Evolutionary conservation across 2,888 invertebrate genomes (phyloP).

Genomic region (Penaeus monodon): DNA sequence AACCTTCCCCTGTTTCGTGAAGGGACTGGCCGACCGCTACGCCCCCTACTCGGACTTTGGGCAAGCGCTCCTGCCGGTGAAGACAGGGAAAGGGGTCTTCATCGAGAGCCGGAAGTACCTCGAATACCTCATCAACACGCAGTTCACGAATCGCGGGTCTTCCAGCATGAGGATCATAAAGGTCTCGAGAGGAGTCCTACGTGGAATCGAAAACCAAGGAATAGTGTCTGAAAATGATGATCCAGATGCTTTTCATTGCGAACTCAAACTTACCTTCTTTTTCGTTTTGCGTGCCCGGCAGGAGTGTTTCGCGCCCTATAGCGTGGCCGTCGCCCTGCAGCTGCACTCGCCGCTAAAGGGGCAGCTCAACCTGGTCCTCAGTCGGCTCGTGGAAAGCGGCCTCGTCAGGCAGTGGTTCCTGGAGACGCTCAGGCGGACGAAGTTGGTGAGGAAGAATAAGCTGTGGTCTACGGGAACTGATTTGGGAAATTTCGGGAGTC

Average conservation of each 20-base stretch:
- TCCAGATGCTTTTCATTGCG: too few relatives aligned
- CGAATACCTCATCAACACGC: slow-evolving; percentile 43
- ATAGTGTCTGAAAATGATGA: too few relatives aligned
- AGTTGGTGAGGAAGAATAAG: not conserved
- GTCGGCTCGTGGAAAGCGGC: slow-evolving; percentile 30
- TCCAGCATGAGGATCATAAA: slow-evolving; percentile 40
- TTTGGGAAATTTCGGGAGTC: too few relatives aligned
- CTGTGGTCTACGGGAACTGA: too few relatives aligned
- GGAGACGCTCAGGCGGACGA: slow-evolving; percentile 9
- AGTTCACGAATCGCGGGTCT: slow-evolving; percentile 13
- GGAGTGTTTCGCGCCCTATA: slow-evolving; percentile 50
- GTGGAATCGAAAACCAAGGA: too few relatives aligned
- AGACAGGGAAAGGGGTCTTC: slow-evolving; percentile 28
- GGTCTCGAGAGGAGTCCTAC: slow-evolving; percentile 3
- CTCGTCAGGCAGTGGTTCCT: slow-evolving; percentile 52
- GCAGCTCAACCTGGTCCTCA: slow-evolving; percentile 21
- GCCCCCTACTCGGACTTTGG: slow-evolving; percentile 10
- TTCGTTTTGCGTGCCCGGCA: not conserved
- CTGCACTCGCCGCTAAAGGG: slow-evolving; percentile 37
- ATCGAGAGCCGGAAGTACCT: slow-evolving; percentile 40
- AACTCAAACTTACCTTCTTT: not conserved
- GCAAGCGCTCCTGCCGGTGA: not conserved
- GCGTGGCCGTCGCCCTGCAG: slow-evolving; percentile 42
- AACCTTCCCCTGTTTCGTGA: not conserved
- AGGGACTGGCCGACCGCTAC: slow-evolving; percentile 33